Conservation (phyloP, 64 coral and sea anemone species). For the Pachyseris speciosa region DNA sequence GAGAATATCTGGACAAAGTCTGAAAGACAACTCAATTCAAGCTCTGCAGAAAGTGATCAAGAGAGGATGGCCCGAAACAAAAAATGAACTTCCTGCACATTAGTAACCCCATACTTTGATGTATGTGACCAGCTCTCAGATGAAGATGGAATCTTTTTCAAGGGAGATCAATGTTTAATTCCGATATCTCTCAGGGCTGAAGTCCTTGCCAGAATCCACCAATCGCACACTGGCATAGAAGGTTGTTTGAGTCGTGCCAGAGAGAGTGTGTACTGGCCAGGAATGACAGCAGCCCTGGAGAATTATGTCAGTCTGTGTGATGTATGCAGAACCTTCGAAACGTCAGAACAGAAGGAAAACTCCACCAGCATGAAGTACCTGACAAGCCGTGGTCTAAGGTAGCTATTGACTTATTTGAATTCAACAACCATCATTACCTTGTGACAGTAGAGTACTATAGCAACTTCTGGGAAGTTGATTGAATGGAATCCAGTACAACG, state of each 20-base stretch:
- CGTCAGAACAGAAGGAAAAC: slow-evolving; percentile 5
- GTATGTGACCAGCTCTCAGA: slow-evolving; percentile 40
- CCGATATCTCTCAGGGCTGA: slow-evolving; percentile 15
- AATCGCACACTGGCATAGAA: slow-evolving; percentile 44
- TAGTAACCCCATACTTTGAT: slow-evolving; percentile 12
- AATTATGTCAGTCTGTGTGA: slow-evolving; percentile 18
- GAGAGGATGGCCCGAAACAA: slow-evolving; percentile 36
- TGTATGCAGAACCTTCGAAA: not conserved
- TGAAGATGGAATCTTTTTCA: slow-evolving; percentile 37
- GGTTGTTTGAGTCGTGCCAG: slow-evolving; percentile 15
- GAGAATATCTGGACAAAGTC: slow-evolving; percentile 19
- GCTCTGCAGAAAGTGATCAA: slow-evolving; percentile 2
- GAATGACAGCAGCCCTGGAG: slow-evolving; percentile 10
- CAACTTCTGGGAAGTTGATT: slow-evolving; percentile 49
- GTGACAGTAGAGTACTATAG: slow-evolving; percentile 42
- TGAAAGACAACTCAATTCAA: slow-evolving; percentile 3
- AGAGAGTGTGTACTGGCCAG: slow-evolving; percentile 52
- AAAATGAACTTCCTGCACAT: not conserved
- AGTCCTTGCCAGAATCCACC: slow-evolving; percentile 2
- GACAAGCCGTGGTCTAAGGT: slow-evolving; percentile 30
- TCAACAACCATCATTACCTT: slow-evolving; percentile 26
- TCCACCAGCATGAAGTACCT: slow-evolving; percentile 17
- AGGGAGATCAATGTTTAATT: slow-evolving; percentile 11
- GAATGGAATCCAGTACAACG: not conserved
- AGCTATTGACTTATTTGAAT: slow-evolving; percentile 20